Conservation (phyloP, 2,888 invertebrate genomes). For the Scaeva pyrastri region DNA sequence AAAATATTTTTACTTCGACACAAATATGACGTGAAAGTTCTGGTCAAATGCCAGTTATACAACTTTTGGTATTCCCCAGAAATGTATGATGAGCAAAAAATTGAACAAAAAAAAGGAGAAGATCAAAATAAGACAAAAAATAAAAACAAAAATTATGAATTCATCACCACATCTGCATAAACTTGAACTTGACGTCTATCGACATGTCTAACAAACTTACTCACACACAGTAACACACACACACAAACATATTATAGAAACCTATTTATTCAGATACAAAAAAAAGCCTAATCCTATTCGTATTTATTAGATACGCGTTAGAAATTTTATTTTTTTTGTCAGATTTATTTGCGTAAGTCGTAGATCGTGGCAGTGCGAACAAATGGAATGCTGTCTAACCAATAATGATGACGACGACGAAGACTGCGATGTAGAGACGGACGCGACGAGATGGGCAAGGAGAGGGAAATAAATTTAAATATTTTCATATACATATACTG, state of each 20-base stretch:
- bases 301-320: conserved; percentile 63
- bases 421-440: conserved; percentile 9
- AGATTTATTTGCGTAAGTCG: conserved; percentile 54
- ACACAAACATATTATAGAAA: background rate
- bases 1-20: conserved; percentile 25
- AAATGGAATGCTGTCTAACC: conserved; percentile 49
- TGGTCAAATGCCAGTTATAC: conserved; percentile 56
- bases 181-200: conserved; percentile 74
- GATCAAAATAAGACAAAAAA: conserved; percentile 2
- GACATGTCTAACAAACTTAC: conserved; percentile 18
- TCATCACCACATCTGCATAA: conserved; percentile 75
- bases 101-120: conserved; percentile 6
- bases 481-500: background rate
- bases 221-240: background rate
- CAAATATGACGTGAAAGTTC: conserved; percentile 70
- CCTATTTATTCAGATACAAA: background rate
- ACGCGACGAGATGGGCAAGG: conserved; percentile 16
- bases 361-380: conserved; percentile 27
- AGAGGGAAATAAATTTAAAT: conserved; percentile 27
- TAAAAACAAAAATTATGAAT: conserved; percentile 60
- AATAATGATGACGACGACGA: background rate
- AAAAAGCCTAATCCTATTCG: conserved; percentile 57
- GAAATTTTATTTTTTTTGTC: conserved; percentile 24
- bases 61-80: conserved; percentile 75
- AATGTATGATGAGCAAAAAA: conserved; percentile 53